phyloP scores from a whole-genome alignment of 2,888 invertebrate genomes.

The Cheiracanthium punctorium region DNA sequence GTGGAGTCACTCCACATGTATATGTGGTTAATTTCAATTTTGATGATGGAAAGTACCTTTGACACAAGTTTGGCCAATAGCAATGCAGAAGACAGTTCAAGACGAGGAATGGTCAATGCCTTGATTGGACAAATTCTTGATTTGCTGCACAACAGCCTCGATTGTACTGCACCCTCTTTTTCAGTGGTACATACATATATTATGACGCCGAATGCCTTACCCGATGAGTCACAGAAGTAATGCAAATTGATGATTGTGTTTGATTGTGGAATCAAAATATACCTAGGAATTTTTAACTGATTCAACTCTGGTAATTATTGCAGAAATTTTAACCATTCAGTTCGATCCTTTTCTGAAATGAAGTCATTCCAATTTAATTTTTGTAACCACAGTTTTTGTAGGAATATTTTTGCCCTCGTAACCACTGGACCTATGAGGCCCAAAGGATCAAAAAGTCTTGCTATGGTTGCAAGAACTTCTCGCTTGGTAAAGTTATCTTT shows the following conservation, averaged over 20 bases:
- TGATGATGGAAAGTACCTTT: not conserved
- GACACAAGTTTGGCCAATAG: not conserved
- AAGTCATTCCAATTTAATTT: not conserved
- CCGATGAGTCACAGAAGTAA: slow-evolving; percentile 17
- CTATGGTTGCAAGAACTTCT: slow-evolving; percentile 4
- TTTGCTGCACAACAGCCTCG: slow-evolving; percentile 66
- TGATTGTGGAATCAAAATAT: not conserved
- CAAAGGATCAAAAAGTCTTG: not conserved
- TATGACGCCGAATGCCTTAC: not conserved
- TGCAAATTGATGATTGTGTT: not conserved
- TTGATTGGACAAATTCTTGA: slow-evolving; percentile 72
- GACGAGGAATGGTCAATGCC: slow-evolving; percentile 69
- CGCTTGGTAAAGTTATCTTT: not conserved
- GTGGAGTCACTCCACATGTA: slow-evolving; percentile 70
- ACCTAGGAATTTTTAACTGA: not conserved
- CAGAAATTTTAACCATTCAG: not conserved
- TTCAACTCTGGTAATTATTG: not conserved
- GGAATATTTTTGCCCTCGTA: not conserved
- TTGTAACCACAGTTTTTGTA: not conserved
- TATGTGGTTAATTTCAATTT: not conserved
- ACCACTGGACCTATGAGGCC: not conserved
- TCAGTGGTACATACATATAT: not conserved
- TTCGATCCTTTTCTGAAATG: not conserved
- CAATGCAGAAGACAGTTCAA: slow-evolving; percentile 71
- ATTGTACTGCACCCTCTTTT: not conserved